Evolutionary conservation across 2,113 vertebrate species (phyloP), one percentile per base, ranked within the genome.

Genomic region (Grantiella picta): DNA sequence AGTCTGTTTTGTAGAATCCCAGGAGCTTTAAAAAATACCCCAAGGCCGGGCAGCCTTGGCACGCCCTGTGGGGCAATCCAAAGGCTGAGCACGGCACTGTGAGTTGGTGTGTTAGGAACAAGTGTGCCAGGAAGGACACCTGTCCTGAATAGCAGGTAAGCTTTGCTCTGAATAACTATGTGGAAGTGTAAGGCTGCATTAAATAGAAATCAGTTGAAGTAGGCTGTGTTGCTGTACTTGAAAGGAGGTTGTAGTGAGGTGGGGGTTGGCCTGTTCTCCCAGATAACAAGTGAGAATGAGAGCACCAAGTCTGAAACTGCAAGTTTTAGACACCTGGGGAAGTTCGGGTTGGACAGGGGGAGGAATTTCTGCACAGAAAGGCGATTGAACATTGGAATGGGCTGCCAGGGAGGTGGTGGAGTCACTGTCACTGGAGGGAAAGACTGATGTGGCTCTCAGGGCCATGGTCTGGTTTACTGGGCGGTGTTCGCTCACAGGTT

Each of bases 1-100:
- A 3, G 5, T 35, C 11, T 40, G 0, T 64, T 69, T 80, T 5
- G 17, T 0, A 1, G 31, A 65, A 80, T 29, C 20, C 10, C 15
- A 4, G 14, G 12, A 33, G 24, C 23, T 54, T 59, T 5, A 29
- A 35, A n/a, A 52, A 38, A 15, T 7, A 0, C 2, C 2, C 2
- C 2, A 27, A 12, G 6, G 11, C 5, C 16, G 10, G 25, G 18
- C 53, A 18, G 6, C 7, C 53, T 28, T 17, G 0, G 2, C 3
- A 1, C 25, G 27, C 19, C 3, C 11, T 5, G 21, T 2, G 36
- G 4, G 9, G 31, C 4, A 3, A 24, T 19, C 36, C 52, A 35
- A 35, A 42, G 21, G 44, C 45, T 19, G 66, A 25, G 40, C 3
- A 1, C 0, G 7, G 33, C 3, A 6, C 33, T 0, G 1, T 29